Evolutionary conservation across 2,888 invertebrate genomes (phyloP), one percentile per base, ranked within the genome.

Genomic region (Spisula subtruncata): DNA sequence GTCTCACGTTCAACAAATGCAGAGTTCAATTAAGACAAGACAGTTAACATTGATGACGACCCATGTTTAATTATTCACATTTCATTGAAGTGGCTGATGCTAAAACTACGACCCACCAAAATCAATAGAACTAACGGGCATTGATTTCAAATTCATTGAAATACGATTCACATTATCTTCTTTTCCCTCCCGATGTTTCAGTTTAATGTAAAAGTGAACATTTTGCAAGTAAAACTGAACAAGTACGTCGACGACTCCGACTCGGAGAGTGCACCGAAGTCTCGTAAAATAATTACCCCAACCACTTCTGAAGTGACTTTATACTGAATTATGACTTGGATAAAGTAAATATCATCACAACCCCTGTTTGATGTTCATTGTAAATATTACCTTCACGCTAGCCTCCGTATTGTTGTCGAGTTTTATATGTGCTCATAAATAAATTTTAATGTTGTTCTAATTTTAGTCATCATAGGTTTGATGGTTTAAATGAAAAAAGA

Each of bases 21-120:
- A 89, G 83, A 83, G 89, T 89, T 75, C 89, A 91, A 91, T 91
- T 91, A 91, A 86, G 83, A 86, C 66, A 66, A 89, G 89, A 91
- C 91, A 91, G 85, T 54, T n/a, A 75, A 84, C 87, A 82, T 56
- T 86, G 79, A 79, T 87, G 87, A 75, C 81, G 48, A 81, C 29
- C 85, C 82, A 81, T 5, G 85, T 90, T 87, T 90, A 90, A 90
- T 90, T 90, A 90, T 90, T 90, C 90, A 85, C 89, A 89, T 89
- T 89, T 89, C 85, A 89, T 89, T 89, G 85, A 85, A 89, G 85
- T 85, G 29, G n/a, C n/a, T n/a, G n/a, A 51, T 56, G 14, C 80
- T 56, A 86, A 41, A 86, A 86, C 85, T 89, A 2, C 79, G 66
- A 60, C 16, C n/a, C 85, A 85, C 75, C 48, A 60, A 56, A 71